Base-by-base conservation (phyloP, 1,140 invertebrate genomes). In the Nymphalis io region DNA sequence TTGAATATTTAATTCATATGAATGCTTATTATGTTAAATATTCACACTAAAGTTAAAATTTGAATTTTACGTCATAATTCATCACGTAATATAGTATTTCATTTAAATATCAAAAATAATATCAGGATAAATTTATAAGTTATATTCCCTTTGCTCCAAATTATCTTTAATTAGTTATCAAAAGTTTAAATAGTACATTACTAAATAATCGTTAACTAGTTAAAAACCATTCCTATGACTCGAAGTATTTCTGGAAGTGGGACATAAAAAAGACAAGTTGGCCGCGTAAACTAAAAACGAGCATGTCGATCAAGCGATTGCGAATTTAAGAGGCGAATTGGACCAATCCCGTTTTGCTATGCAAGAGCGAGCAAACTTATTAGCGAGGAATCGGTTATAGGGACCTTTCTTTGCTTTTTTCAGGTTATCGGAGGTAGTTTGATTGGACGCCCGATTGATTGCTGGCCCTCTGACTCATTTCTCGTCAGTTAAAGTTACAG, bases 351-450 rank as follows among this genome's bases (percentile, higher is more conserved):
- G 81, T 76, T 83, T 74, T 72, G 80, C 78, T 75, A 85, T 88
- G 85, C 82, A 85, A 86, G 81, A 88, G 82, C 72, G 85, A 78
- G 81, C 85, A 88, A 86, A 88, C 85, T 88, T 85, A 88, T 88
- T 88, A 88, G 83, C 83, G 77, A 71, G 74, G 77, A 77, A 79
- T 82, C 74, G 76, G 80, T 82, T 83, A 84, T 84, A 76, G 66
- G 64, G 73, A 76, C 73, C 68, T 84, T 81, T 75, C 84, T 87
- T 84, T 84, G 79, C 83, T 87, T 87, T 87, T 87, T 87, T 74
- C 80, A 79, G 72, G 72, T 68, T 68, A 66, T 68, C 72, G 72
- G 68, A 79, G 78, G 73, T 75, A 67, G 74, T 75, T 83, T 85
- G 84, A 85, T 85, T 84, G 84, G 76, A 82, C 66, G 74, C 68